These are phyloP conservation scores for Aphis craccivora DNA, from an alignment of 1,140 invertebrate species.

Conservation along the genomic window DNA sequence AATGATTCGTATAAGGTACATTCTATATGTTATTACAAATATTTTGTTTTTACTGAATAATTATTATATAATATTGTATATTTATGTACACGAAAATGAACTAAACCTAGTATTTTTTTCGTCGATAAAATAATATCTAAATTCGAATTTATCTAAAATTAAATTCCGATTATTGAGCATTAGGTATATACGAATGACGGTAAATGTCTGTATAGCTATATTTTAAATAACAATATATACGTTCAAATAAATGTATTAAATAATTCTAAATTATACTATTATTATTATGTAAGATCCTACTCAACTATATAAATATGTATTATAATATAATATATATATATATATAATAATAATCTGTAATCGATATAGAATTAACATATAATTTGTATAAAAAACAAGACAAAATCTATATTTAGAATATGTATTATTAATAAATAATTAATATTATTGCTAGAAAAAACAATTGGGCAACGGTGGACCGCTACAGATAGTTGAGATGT, in stretches of 20 bases:
- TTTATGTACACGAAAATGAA: not conserved
- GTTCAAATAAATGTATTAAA: not conserved
- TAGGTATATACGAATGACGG: constrained; percentile 4
- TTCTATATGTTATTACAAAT: not conserved
- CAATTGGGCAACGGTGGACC: not conserved
- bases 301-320: constrained; percentile 26
- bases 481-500: not conserved
- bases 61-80: not conserved
- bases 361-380: not conserved
- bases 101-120: constrained; percentile 10
- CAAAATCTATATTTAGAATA: constrained; percentile 3
- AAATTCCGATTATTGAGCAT: constrained; percentile 53
- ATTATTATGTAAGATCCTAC: constrained; percentile 21
- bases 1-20: not conserved
- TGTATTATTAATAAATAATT: not conserved
- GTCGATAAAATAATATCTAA: constrained; percentile 10
- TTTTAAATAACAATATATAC: constrained; percentile 16
- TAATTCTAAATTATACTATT: not conserved
- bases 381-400: not conserved
- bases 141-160: constrained; percentile 42
- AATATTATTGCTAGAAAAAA: not conserved
- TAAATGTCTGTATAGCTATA: not conserved
- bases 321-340: constrained; percentile 17
- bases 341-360: not conserved
- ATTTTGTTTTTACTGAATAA: not conserved